These are phyloP conservation scores for Struthio camelus DNA, from an alignment of 2,113 vertebrate genomes.

Conservation along the genomic window DNA sequence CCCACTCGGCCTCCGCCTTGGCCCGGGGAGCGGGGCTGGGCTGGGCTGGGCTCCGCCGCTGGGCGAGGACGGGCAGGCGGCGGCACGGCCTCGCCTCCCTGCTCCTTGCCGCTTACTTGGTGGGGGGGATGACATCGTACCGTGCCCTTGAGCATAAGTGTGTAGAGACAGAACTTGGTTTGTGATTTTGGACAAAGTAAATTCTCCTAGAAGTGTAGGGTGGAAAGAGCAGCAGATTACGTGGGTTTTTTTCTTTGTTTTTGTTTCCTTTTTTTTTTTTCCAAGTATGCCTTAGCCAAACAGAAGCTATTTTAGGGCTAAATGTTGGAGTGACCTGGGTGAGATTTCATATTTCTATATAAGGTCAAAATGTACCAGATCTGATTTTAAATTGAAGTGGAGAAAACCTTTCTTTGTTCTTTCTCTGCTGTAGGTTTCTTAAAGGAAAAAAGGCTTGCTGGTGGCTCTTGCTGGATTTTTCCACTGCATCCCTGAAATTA, in stretches of 20 bases:
- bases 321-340: rapidly evolving
- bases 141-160: rapidly evolving
- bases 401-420: neutral
- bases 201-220: rapidly evolving
- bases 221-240: rapidly evolving
- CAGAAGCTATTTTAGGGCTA: neutral
- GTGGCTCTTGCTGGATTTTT: neutral
- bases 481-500: rapidly evolving
- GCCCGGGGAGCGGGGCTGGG: rapidly evolving
- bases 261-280: neutral
- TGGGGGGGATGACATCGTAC: rapidly evolving
- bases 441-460: neutral
- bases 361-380: neutral
- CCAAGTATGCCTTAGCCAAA: rapidly evolving
- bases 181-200: neutral
- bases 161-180: rapidly evolving
- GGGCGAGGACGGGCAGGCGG: rapidly evolving
- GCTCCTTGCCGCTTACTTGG: neutral
- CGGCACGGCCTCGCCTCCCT: too few species aligned
- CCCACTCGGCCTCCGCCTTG: rapidly evolving
- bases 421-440: rapidly evolving
- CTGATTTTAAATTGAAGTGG: neutral
- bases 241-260: too few species aligned
- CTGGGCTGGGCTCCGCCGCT: neutral
- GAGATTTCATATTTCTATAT: neutral